These are phyloP conservation scores for Ptychodera flava DNA, from an alignment of 35 echinoderm and acorn worm genomes.

Conservation along the genomic window DNA sequence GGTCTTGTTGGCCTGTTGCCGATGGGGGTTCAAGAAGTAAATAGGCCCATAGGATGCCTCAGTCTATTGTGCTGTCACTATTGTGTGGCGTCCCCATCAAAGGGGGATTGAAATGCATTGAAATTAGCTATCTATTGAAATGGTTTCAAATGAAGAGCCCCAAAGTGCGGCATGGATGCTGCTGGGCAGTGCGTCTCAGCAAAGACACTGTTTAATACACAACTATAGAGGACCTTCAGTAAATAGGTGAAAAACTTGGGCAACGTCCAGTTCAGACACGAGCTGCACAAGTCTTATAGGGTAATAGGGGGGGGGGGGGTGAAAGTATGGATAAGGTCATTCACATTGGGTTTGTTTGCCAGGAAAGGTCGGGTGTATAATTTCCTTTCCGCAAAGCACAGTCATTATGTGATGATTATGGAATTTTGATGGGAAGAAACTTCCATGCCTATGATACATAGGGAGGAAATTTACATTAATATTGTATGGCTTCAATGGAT, in stretches of 20 bases:
- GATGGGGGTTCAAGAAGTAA: neutral
- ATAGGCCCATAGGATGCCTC: neutral
- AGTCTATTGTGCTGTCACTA: neutral
- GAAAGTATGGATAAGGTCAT: neutral
- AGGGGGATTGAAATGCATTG: neutral
- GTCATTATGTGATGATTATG: neutral
- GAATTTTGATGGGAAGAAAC: neutral
- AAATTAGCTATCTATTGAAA: neutral
- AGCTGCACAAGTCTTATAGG: too few species aligned
- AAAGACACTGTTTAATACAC: neutral
- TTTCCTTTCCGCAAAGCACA: neutral
- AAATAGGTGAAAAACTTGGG: neutral
- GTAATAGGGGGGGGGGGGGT: too few species aligned
- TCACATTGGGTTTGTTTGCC: neutral
- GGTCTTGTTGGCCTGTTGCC: neutral
- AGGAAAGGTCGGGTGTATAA: neutral
- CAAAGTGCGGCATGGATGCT: neutral
- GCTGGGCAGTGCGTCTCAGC: neutral
- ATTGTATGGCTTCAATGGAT: too few species aligned
- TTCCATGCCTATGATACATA: neutral
- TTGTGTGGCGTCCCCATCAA: neutral
- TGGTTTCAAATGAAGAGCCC: neutral
- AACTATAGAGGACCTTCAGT: neutral
- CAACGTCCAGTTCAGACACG: neutral
- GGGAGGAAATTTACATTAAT: neutral